Percentiles rank a stretch among this genome's conserved stretches.
Conservation (phyloP, 2,113 vertebrate species). For the Tragelaphus strepsiceros region DNA sequence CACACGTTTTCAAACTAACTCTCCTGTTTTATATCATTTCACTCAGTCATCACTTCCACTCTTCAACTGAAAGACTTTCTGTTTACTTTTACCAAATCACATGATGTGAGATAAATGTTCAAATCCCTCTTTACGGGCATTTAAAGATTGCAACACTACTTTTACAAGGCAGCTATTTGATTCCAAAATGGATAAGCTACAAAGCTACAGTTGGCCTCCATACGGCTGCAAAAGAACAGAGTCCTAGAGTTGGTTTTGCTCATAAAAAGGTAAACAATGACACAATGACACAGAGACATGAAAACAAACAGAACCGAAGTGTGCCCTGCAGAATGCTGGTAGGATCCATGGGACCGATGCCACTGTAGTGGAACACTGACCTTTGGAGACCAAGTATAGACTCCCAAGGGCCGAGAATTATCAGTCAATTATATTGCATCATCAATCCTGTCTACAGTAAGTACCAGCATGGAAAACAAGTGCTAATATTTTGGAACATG, state of each 20-base stretch:
- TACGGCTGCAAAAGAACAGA: constrained; percentile 22
- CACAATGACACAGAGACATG: constrained; percentile 23
- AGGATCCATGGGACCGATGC: background rate
- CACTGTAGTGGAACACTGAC: background rate
- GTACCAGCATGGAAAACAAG: background rate
- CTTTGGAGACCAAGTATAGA: background rate
- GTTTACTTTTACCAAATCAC: constrained; percentile 58
- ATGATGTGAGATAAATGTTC: constrained; percentile 51
- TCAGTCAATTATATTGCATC: background rate
- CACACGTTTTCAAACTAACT: background rate
- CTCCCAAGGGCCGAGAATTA: background rate
- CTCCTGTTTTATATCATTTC: background rate
- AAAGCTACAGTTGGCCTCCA: constrained; percentile 37
- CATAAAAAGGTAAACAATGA: constrained; percentile 54
- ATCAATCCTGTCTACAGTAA: background rate
- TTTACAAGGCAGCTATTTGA: constrained; percentile 65
- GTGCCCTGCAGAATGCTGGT: background rate
- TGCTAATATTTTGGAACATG: background rate
- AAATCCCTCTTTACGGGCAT: constrained; percentile 55
- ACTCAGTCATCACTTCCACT: constrained; percentile 44
- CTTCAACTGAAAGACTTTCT: constrained; percentile 42
- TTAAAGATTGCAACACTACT: constrained; percentile 57
- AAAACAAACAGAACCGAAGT: constrained; percentile 21
- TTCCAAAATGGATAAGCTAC: constrained; percentile 59
- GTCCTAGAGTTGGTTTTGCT: constrained; percentile 52